Evolutionary conservation across 2,888 invertebrate species (phyloP).

Genomic region (Ariolimax columbianus): DNA sequence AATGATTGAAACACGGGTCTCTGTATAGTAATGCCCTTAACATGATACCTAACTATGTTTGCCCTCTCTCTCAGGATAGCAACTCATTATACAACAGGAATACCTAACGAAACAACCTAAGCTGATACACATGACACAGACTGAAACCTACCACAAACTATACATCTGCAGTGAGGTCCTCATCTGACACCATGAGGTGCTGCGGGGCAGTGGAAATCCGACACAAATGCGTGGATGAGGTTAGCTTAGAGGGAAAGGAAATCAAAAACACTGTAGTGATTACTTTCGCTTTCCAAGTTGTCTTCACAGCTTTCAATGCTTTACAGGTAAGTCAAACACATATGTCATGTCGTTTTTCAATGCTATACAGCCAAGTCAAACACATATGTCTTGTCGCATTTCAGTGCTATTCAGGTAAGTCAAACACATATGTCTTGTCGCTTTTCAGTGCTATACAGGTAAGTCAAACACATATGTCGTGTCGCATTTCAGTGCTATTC

Average conservation of each 20-base stretch:
- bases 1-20: too few species aligned
- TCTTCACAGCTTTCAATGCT: conserved; percentile 59
- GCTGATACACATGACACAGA: neutral
- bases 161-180: too few species aligned
- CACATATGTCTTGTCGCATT: neutral
- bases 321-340: conserved; percentile 59
- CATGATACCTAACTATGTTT: neutral
- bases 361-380: neutral
- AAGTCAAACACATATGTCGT: neutral
- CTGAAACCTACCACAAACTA: neutral
- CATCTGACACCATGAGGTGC: conserved; percentile 25
- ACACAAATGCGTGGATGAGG: conserved; percentile 35
- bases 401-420: neutral
- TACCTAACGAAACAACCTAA: neutral
- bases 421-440: neutral
- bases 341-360: neutral
- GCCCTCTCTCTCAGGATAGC: neutral
- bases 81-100: neutral
- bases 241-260: conserved; percentile 52
- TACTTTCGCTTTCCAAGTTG: conserved; percentile 53
- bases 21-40: neutral
- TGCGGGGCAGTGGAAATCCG: conserved; percentile 10
- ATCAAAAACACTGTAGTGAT: conserved; percentile 52
- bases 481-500: neutral
- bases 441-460: neutral